Evolutionary conservation across 2,888 invertebrate genomes (phyloP), one percentile per base, ranked within the genome.

Genomic region (Balanococcus diminutus): DNA sequence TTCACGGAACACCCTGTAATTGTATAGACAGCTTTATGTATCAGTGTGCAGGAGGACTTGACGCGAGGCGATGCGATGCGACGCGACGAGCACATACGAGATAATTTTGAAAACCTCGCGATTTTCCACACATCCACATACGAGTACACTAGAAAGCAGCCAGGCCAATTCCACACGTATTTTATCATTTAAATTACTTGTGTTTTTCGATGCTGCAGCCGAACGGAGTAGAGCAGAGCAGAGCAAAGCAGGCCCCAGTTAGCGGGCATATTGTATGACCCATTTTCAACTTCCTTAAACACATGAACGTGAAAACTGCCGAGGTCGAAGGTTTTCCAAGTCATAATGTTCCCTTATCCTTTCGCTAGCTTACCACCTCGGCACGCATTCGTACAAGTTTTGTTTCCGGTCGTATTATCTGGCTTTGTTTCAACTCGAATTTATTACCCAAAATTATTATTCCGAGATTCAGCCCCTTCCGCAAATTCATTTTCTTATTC

Each of bases 381-480:
- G 83, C 83, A 83, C 83, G 83, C 83, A 83, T 83, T 67, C 83
- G 61, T 56, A 83, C 83, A 83, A 83, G 56, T 83, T 83, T 83
- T 61, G 83, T 83, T 83, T 83, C 83, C 83, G 83, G 83, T 83
- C 83, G 67, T 25, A 83, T 83, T 83, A 83, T 61, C 83, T 83
- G 83, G 83, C 83, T 83, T 83, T 83, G 67, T 83, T 83, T 83
- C 83, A 61, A 39, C 83, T 61, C 83, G 25, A 83, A 83, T 83
- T 83, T 83, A 83, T 61, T 51, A 56, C 83, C 56, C 36, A 16
- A 61, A 83, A 83, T 83, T 83, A 83, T 83, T 83, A 83, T 61
- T 51, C 83, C 51, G 61, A 56, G 39, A 83, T 46, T 82, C 51
- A 31, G 28, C 83, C 83, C 36, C 61, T 83, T 83, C 61, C 83